These are phyloP conservation scores for Manis javanica DNA, from an alignment of 2,797 vertebrate species.

Conservation along the genomic window DNA sequence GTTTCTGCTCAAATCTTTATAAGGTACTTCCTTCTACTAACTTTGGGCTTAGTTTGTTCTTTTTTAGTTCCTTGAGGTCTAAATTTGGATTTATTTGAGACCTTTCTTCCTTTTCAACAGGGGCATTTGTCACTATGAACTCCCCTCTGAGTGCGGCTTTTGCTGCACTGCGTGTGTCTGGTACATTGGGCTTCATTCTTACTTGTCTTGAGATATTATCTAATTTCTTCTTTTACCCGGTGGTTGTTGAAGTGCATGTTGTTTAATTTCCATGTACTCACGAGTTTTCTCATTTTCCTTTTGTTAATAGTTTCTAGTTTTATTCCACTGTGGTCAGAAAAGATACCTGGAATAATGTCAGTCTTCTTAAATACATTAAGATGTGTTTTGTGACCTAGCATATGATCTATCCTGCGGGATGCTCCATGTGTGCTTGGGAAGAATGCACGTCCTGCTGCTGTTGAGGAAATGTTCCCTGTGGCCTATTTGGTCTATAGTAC, in stretches of 20 bases:
- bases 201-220: not conserved
- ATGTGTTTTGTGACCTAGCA: not conserved
- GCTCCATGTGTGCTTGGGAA: not conserved
- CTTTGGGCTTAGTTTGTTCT: not conserved
- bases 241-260: not conserved
- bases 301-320: not conserved
- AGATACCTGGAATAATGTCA: not conserved
- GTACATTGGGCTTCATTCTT: not conserved
- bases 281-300: not conserved
- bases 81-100: not conserved
- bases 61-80: not conserved
- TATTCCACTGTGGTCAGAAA: not conserved
- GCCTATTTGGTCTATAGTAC: not conserved
- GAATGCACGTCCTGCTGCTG: not conserved
- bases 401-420: not conserved
- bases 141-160: not conserved
- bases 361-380: not conserved
- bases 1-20: not conserved
- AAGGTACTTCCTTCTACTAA: not conserved
- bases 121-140: not conserved
- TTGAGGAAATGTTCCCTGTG: not conserved
- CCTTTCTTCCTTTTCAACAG: not conserved
- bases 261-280: not conserved
- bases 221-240: not conserved
- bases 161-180: not conserved